These are phyloP conservation scores for Lissonota sp. DNA, from an alignment of 2,888 invertebrate species.

Conservation along the genomic window DNA sequence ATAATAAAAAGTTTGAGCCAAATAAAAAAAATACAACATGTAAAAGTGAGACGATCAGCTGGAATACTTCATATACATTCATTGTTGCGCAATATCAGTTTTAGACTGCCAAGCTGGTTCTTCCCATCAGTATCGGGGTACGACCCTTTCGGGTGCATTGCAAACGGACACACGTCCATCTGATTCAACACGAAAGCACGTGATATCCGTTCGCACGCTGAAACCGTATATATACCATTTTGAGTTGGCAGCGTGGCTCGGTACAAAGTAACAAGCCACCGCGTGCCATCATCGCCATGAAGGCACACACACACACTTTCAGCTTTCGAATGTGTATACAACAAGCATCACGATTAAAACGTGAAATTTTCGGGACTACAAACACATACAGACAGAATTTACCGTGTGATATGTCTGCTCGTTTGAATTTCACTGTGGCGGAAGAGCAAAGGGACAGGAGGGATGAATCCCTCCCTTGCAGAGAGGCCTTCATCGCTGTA, in stretches of 20 bases:
- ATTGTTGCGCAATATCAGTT: constrained; percentile 55
- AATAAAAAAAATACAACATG: too few species aligned
- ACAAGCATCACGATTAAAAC: background rate
- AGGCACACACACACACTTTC: constrained; percentile 19
- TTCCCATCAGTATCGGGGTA: background rate
- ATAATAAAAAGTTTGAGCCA: too few species aligned
- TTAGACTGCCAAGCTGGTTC: constrained; percentile 58
- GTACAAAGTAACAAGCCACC: constrained; percentile 7
- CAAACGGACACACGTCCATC: constrained; percentile 55
- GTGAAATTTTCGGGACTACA: constrained; percentile 5
- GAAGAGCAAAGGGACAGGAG: too few species aligned
- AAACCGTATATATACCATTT: constrained; percentile 29
- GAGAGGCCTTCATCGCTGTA: constrained; percentile 2
- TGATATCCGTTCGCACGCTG: constrained; percentile 68
- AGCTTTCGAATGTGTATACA: constrained; percentile 30
- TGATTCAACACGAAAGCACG: constrained; percentile 66
- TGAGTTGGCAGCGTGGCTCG: constrained; percentile 4
- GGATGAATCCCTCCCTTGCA: background rate
- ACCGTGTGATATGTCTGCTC: constrained; percentile 38
- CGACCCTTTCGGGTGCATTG: background rate
- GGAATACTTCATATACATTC: too few species aligned
- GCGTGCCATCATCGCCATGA: constrained; percentile 27
- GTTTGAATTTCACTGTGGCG: constrained; percentile 42
- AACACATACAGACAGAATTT: constrained; percentile 18
- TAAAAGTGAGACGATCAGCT: too few species aligned